Base-by-base conservation (phyloP, 1,140 invertebrate species). In the Oscheius sp. region DNA sequence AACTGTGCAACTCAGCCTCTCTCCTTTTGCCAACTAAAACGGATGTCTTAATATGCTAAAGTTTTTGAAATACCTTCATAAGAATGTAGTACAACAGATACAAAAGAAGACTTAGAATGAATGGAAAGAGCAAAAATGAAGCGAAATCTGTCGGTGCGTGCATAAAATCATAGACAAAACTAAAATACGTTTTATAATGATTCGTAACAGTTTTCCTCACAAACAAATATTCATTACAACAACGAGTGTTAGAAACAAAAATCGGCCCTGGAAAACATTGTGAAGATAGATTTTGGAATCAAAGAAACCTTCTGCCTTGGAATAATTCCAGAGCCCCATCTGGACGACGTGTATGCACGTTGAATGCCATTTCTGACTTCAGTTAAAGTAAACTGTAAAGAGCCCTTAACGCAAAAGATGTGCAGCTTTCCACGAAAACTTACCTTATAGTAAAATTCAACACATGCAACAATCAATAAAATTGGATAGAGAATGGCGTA, bases 391-490 rank as follows among this genome's bases (percentile, higher is more conserved):
- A 77, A 20, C 0, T 23, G 36, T 65, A 62, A 59, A 45, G 70
- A 28, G 49, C 72, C 65, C 38, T 42, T 3, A 77, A 62, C n/a
- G n/a, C n/a, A 29, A n/a, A n/a, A n/a, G n/a, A n/a, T n/a, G n/a
- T n/a, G 20, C 26, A 32, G 38, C n/a, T 15, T 28, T 52, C 34
- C 77, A 78, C 89, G 91, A 87, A 90, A 91, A 68, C 89, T 86
- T 0, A 92, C 92, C 87, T 93, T 90, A 84, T 92, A 93, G 85
- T 94, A 95, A 75, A 94, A 90, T 84, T 94, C 90, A 28, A 90
- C 87, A 23, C 90, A 91, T 10, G 94, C 84, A 23, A 89, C 80
- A n/a, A 93, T 83, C 76, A 91, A 91, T 0, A 87, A 87, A 0
- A 86, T 31, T 42, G 93, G 85, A 85, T 94, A 91, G 0, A 90